Base-by-base conservation (phyloP, 2,888 invertebrate species). In the Zelleria hepariella region DNA sequence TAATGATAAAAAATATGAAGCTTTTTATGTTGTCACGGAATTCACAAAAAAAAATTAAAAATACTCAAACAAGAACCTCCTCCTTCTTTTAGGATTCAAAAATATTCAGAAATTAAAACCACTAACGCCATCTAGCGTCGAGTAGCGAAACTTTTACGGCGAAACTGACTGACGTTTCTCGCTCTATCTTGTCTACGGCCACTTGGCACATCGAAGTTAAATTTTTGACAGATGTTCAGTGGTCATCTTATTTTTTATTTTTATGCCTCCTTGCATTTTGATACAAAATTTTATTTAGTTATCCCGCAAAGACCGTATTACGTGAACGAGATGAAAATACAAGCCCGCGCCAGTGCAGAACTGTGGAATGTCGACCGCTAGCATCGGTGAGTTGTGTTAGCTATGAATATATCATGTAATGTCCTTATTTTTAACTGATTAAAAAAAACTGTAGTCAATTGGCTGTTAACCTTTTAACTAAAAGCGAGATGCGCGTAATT, bases 391-490 rank as follows among this genome's bases (percentile, higher is more conserved):
- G 87, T 80, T 61, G 67, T n/a, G 67, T 67, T 51, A 52, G 26
- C 56, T 26, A 67, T 62, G 71, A 68, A 72, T 71, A 66, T 72
- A 68, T 72, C 71, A 69, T 72, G 67, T 67, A 74, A 74, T 78
- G 79, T 80, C 75, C 83, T 80, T 86, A 87, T 87, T 86, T 87
- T 86, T 87, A 88, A 88, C 87, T 87, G 86, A 87, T 88, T 86
- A 85, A 82, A 86, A 82, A 86, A 86, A 85, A 83, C 84, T 78
- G 82, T 86, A 85, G 87, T 89, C 89, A 89, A 89, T 89, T 89
- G 89, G 73, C 78, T 88, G 87, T 89, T 89, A 89, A 89, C 89
- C 89, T 89, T 89, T 89, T 89, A 89, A 89, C 88, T 88, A 84
- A 86, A 86, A 86, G 85, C 86, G 82, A 82, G 83, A 86, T 80